These are phyloP conservation scores for Hymenopus coronatus DNA, from an alignment of 2,888 invertebrate species.

Conservation along the genomic window DNA sequence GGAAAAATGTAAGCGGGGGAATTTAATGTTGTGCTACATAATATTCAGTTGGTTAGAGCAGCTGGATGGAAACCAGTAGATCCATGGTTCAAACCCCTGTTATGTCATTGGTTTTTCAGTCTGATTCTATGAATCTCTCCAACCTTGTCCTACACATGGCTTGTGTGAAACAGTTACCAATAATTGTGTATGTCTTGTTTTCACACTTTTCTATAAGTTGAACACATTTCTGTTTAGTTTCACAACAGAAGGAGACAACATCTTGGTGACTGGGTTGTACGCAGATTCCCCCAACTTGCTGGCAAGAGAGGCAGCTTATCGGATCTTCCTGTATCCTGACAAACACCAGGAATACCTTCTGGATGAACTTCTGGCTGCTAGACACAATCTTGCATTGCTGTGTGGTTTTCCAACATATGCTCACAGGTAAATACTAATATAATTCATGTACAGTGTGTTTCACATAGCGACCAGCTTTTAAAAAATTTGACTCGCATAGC, in stretches of 20 bases:
- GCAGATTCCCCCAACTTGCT: constrained; percentile 76
- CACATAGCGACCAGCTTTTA: too few relatives aligned
- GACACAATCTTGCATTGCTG: constrained; percentile 76
- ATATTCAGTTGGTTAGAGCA: too few relatives aligned
- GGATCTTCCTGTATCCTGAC: constrained; percentile 79
- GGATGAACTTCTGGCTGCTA: constrained; percentile 64
- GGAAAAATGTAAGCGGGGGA: too few relatives aligned
- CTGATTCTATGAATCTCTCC: too few relatives aligned
- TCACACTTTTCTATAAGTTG: not conserved
- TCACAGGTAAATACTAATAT: constrained; percentile 57
- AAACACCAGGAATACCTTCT: constrained; percentile 72
- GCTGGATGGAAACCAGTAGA: too few relatives aligned
- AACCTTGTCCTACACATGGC: too few relatives aligned
- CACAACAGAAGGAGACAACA: constrained; percentile 65
- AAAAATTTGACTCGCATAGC: too few relatives aligned
- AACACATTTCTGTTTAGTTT: constrained; percentile 47
- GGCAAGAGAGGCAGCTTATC: constrained; percentile 85
- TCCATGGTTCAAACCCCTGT: too few relatives aligned
- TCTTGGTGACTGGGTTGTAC: constrained; percentile 76
- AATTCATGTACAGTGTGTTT: too few relatives aligned
- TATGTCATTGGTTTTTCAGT: too few relatives aligned
- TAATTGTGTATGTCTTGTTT: not conserved
- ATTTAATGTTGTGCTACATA: too few relatives aligned
- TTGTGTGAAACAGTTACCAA: too few relatives aligned
- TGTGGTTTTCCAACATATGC: constrained; percentile 90